Conservation (phyloP, 2,113 vertebrate genomes). For the Mystacornis crossleyi region DNA sequence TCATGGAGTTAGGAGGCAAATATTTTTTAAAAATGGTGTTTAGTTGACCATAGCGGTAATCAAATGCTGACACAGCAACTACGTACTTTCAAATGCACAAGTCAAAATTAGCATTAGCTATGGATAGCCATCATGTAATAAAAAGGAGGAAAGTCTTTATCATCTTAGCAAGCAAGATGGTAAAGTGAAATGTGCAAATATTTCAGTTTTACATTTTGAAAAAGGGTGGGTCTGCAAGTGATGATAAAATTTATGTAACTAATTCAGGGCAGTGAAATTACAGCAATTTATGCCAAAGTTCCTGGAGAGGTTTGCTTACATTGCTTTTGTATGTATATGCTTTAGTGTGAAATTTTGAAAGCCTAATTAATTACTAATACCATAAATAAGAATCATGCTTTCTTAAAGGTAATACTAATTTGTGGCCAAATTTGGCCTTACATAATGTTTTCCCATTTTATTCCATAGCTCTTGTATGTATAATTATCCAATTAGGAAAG, state of each 20-base stretch:
- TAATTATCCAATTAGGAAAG: not conserved
- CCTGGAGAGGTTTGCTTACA: not conserved
- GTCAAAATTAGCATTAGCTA: not conserved
- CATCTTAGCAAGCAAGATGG: rapidly evolving
- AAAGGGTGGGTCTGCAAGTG: not conserved
- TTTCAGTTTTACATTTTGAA: not conserved
- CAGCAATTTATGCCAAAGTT: not conserved
- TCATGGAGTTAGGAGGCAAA: not conserved
- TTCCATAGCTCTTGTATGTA: not conserved
- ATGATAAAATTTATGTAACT: not conserved
- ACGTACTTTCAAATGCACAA: not conserved
- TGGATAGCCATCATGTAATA: not conserved
- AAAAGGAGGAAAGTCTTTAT: not conserved
- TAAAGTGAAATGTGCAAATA: not conserved
- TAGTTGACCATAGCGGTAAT: not conserved
- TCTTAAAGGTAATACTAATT: not conserved
- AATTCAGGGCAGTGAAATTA: not conserved
- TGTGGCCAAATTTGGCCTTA: not conserved
- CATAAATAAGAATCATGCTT: not conserved
- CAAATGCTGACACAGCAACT: not conserved
- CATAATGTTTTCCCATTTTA: not conserved
- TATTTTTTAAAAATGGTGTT: not conserved
- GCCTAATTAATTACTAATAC: not conserved
- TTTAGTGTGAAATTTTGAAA: not conserved
- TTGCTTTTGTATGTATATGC: not conserved